Conservation (phyloP, 2,113 vertebrate species). For the Gracilinanus agilis region DNA sequence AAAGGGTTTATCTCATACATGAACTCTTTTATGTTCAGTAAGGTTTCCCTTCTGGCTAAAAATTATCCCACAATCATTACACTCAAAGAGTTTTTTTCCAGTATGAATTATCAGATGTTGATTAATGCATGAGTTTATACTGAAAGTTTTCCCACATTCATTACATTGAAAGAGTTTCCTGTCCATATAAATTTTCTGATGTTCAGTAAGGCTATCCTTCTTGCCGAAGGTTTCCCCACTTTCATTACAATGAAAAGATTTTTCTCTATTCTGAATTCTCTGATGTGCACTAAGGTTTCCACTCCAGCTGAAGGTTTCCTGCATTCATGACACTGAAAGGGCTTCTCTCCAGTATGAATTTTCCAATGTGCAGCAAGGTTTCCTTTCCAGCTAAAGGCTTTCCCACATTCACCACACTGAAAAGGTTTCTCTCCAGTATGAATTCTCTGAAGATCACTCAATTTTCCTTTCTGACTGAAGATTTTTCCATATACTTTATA, state of each 20-base stretch:
- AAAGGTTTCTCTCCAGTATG: not conserved
- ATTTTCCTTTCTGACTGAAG: conserved; percentile 54
- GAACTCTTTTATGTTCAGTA: conserved; percentile 37
- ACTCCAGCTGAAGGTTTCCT: not conserved
- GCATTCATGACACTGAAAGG: conserved; percentile 23
- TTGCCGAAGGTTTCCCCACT: not conserved
- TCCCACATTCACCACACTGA: conserved; percentile 23
- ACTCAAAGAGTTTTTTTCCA: conserved; percentile 42
- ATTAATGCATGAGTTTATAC: conserved; percentile 8
- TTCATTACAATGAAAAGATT: not conserved
- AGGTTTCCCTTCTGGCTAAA: conserved; percentile 49
- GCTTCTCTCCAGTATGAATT: not conserved
- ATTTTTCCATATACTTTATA: not conserved
- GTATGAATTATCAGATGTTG: conserved; percentile 45
- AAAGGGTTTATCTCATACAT: conserved; percentile 64
- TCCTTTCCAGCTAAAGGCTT: not conserved
- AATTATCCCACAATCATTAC: conserved; percentile 35
- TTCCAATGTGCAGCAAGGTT: conserved; percentile 16
- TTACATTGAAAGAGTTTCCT: conserved; percentile 61
- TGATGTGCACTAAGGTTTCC: conserved; percentile 25
- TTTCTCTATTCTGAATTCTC: not conserved
- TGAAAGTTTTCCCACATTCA: conserved; percentile 38
- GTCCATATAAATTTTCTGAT: conserved; percentile 53
- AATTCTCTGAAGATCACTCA: conserved; percentile 48
- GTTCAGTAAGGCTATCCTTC: conserved; percentile 43